Evolutionary conservation across 2,113 vertebrate species (phyloP).

Genomic region (Zosterops borbonicus): DNA sequence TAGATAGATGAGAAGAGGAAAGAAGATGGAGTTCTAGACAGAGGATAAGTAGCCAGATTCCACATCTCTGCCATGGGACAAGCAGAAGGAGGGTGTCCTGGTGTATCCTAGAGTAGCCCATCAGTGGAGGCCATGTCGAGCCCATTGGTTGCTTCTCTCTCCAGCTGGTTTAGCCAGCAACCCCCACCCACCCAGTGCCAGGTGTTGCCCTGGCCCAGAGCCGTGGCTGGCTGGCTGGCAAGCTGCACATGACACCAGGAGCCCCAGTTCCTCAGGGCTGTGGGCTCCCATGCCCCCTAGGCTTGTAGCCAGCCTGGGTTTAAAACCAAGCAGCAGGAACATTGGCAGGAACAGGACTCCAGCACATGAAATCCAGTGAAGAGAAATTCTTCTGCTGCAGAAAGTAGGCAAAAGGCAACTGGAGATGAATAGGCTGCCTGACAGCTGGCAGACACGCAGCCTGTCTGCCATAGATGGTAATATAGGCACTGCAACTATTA

Average conservation of each 20-base stretch:
- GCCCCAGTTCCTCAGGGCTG: not conserved
- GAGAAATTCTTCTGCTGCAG: constrained; percentile 49
- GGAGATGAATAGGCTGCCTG: constrained; percentile 64
- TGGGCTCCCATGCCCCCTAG: not conserved
- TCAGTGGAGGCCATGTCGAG: not conserved
- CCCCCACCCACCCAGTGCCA: not conserved
- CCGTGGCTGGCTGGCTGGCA: not conserved
- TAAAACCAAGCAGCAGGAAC: not conserved
- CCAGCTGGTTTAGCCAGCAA: not conserved
- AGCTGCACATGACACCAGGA: not conserved
- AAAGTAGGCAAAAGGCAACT: constrained; percentile 69
- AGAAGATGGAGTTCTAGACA: not conserved
- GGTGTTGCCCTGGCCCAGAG: not conserved
- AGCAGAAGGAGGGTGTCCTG: not conserved
- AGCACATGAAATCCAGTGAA: constrained; percentile 6
- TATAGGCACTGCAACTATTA: constrained; percentile 52
- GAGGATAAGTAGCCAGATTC: not conserved
- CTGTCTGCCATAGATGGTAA: constrained; percentile 66
- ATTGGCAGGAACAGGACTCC: not conserved
- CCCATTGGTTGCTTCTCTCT: not conserved
- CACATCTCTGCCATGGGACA: not conserved
- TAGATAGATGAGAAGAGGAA: not conserved
- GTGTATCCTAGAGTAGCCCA: not conserved
- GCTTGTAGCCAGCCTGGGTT: not conserved
- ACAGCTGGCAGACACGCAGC: constrained; percentile 40